These are phyloP conservation scores for Vulpes lagopus DNA, from an alignment of 2,113 vertebrate species.

Conservation along the genomic window DNA sequence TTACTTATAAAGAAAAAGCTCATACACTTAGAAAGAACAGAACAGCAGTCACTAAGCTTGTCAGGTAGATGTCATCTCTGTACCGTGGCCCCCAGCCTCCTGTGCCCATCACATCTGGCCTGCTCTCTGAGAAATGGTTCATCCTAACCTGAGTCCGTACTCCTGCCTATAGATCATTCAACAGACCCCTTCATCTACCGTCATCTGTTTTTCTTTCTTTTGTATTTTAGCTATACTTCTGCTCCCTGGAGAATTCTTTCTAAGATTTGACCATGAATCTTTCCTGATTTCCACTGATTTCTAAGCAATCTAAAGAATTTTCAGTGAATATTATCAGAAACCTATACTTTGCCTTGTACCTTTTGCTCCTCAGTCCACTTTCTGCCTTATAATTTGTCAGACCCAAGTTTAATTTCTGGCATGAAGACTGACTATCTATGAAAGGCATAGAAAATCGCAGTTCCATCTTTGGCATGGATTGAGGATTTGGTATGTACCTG, in stretches of 20 bases:
- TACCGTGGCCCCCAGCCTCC: no score
- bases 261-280: not conserved
- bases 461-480: not conserved
- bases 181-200: not conserved
- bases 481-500: not conserved
- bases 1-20: not conserved
- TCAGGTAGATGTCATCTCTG: not conserved
- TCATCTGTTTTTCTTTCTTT: not conserved
- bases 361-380: not conserved
- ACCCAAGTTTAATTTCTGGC: not conserved
- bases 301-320: not conserved
- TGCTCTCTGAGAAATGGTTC: fast-evolving
- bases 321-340: not conserved
- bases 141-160: not conserved
- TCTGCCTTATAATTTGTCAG: not conserved
- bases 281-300: not conserved
- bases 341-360: not conserved
- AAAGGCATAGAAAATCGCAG: not conserved
- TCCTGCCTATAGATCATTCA: not conserved
- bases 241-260: not conserved
- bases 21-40: not conserved
- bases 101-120: fast-evolving
- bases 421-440: not conserved
- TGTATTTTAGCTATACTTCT: not conserved
- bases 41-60: fast-evolving